These are phyloP conservation scores for Theretra japonica DNA, from an alignment of 2,888 invertebrate genomes.

Conservation along the genomic window DNA sequence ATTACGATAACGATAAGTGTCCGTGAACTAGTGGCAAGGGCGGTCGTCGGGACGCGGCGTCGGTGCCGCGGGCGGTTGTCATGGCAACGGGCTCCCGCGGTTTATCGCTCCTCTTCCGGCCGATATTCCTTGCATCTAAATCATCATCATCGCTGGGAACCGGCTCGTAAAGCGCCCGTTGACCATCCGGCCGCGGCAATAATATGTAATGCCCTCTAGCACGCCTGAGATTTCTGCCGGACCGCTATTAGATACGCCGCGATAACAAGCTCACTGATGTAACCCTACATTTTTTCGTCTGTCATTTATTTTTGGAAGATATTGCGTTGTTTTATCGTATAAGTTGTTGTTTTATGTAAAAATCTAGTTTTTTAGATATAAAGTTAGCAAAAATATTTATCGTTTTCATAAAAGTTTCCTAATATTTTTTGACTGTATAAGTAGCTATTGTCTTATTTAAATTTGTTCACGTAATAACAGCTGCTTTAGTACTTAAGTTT, in stretches of 20 bases:
- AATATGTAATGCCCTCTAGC: constrained; percentile 61
- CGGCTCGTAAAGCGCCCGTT: constrained; percentile 77
- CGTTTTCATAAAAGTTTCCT: too few species aligned
- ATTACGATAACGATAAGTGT: constrained; percentile 82
- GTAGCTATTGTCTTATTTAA: too few species aligned
- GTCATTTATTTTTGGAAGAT: constrained; percentile 15
- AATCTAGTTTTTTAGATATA: too few species aligned
- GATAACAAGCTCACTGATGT: constrained; percentile 10
- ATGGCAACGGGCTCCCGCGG: constrained; percentile 70
- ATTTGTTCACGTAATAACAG: background rate
- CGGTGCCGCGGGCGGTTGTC: constrained; percentile 54
- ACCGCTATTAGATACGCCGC: constrained; percentile 34
- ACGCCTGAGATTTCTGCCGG: constrained; percentile 46
- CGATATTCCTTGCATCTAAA: constrained; percentile 80
- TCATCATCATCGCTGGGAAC: constrained; percentile 80
- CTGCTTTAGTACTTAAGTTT: background rate
- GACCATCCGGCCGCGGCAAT: constrained; percentile 60
- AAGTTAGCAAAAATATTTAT: too few species aligned
- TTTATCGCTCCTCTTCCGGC: constrained; percentile 71
- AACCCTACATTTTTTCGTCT: background rate
- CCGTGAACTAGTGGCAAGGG: constrained; percentile 76
- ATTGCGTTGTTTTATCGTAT: background rate
- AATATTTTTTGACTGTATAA: too few species aligned
- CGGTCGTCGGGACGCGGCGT: constrained; percentile 56
- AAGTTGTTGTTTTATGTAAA: background rate